Base-by-base conservation (phyloP, 1,140 invertebrate genomes). In the Heliothis virescens region DNA sequence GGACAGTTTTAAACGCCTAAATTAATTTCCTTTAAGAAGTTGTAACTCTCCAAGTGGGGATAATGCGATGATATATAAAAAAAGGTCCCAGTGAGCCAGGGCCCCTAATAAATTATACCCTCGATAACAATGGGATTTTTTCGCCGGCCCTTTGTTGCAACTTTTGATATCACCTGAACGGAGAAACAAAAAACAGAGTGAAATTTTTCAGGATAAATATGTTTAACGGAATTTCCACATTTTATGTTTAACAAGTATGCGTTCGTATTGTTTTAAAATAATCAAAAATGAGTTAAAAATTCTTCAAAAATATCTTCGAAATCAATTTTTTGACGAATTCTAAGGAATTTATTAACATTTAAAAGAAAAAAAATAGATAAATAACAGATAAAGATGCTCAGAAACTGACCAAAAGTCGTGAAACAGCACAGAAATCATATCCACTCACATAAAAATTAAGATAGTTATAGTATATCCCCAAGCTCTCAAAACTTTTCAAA, bases 41-140 rank as follows among this genome's bases (percentile, higher is more conserved):
- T 94, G 92, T 93, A 93, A 92, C 93, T 93, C 90, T 85, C 92
- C 84, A 88, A 91, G 92, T 91, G 92, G 91, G 92, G 91, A 94
- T 94, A 94, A 94, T 94, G 91, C 93, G 93, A 94, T 94, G 93
- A 94, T 94, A 94, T 94, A 94, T 94, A 94, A 94, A 94, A 93
- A 94, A 94, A 94, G 92, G 92, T 91, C 89, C 90, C 92, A 86
- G 88, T 91, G 90, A 91, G 89, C 89, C 87, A 72, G 81, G 81
- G 84, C 87, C 92, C 90, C 91, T 94, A 94, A 94, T 94, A 94
- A 94, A 94, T 94, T 94, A 94, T 91, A 91, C 92, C 90, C 92
- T 92, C 92, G 93, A 94, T 94, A 94, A 94, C 93, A 94, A 94
- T 94, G 91, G 92, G 92, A 91, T 94, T 94, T 94, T 92, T 93